phyloP scores from a whole-genome alignment of 2,113 vertebrate genomes.

The Paradoxurus hermaphroditus region DNA sequence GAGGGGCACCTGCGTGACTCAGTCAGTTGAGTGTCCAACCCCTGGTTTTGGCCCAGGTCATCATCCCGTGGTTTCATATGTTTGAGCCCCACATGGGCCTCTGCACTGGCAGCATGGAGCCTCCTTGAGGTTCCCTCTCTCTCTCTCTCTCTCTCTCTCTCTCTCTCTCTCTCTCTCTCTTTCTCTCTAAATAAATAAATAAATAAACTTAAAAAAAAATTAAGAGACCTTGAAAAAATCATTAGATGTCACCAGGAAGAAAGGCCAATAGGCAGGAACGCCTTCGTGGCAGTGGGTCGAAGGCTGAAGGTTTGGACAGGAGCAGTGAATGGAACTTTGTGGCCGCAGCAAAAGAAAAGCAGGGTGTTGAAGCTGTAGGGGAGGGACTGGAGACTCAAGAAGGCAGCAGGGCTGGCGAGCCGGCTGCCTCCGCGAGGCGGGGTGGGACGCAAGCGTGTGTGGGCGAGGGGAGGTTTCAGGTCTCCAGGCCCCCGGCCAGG shows the following conservation, averaged over 20 bases:
- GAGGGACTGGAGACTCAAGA: background rate
- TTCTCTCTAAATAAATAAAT: no score
- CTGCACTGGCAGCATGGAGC: no score
- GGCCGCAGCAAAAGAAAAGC: background rate
- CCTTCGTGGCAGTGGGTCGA: background rate
- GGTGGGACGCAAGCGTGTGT: rapidly evolving
- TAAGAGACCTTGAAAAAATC: background rate
- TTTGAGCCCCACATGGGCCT: no score
- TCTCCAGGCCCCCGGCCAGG: background rate
- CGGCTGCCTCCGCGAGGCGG: rapidly evolving
- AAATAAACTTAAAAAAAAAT: no score
- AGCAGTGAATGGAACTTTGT: background rate
- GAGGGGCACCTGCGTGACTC: no score
- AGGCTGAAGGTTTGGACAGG: background rate
- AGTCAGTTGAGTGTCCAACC: no score
- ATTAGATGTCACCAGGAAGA: background rate
- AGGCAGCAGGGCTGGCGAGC: background rate
- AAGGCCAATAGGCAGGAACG: no score
- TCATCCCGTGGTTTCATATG: no score
- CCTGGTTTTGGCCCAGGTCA: no score
- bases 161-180: no score
- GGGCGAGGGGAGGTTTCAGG: background rate
- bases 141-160: no score
- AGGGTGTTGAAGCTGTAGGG: background rate
- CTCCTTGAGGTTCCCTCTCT: no score